Conservation (phyloP, 2,888 invertebrate species). For the Polydesmus complanatus region DNA sequence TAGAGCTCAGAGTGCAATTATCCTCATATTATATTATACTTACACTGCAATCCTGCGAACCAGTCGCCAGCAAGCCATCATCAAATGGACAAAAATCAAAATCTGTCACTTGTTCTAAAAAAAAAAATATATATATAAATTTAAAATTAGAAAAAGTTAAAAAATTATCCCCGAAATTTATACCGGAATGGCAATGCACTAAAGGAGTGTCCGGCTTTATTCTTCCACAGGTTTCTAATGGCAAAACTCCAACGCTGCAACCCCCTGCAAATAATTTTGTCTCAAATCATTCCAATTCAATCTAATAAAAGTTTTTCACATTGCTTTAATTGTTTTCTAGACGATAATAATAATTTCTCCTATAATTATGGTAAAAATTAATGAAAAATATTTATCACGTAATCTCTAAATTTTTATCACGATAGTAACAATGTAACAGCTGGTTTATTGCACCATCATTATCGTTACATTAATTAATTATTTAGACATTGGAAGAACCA, state of each 20-base stretch:
- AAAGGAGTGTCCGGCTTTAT: constrained; percentile 52
- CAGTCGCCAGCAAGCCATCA: constrained; percentile 78
- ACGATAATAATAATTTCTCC: too few species aligned
- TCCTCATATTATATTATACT: constrained; percentile 19
- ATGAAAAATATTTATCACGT: too few species aligned
- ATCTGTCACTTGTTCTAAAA: constrained; percentile 84
- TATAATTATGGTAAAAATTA: too few species aligned
- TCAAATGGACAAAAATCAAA: constrained; percentile 93
- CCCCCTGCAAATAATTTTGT: constrained; percentile 41
- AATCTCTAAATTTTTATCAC: too few species aligned
- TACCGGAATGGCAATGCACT: constrained; percentile 34
- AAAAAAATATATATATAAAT: constrained; percentile 33
- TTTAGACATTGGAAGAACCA: too few species aligned
- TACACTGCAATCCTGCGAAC: constrained; percentile 40
- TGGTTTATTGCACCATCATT: too few species aligned
- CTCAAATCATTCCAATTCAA: too few species aligned
- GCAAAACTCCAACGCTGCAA: constrained; percentile 75
- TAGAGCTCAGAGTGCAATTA: neutral
- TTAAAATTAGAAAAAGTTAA: neutral
- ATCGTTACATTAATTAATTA: too few species aligned
- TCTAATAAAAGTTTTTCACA: too few species aligned
- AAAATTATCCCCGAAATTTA: too few species aligned
- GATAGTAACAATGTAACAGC: too few species aligned
- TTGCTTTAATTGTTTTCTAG: too few species aligned
- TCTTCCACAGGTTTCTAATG: constrained; percentile 74